Conservation (phyloP, 2,113 vertebrate species). For the Marmota monax region DNA sequence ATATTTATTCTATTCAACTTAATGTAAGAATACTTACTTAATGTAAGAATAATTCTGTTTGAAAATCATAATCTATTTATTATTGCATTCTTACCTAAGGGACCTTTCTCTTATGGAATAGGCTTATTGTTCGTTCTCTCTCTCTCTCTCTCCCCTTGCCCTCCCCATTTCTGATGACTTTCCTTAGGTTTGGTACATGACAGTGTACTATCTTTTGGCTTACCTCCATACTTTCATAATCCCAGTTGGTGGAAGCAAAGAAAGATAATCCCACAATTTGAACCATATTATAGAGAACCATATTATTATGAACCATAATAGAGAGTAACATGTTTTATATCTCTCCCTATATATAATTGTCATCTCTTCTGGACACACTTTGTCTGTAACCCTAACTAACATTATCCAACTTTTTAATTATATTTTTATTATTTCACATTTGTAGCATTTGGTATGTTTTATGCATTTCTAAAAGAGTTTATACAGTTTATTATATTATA, state of each 20-base stretch:
- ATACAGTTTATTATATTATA: too few species aligned
- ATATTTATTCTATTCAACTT: background rate
- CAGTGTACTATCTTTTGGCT: background rate
- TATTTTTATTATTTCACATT: too few species aligned
- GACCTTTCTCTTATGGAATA: background rate
- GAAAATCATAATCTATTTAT: background rate
- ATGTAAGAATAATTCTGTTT: background rate
- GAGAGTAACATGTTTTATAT: background rate
- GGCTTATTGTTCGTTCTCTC: background rate
- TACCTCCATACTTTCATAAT: background rate
- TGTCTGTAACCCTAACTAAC: background rate
- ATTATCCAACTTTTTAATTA: background rate
- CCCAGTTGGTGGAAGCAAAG: background rate
- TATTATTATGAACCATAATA: too few species aligned
- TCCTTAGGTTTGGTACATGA: background rate
- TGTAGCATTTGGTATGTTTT: too few species aligned
- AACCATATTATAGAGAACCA: background rate
- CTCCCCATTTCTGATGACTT: background rate
- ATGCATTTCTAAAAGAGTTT: too few species aligned
- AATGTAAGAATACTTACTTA: background rate
- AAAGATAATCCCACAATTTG: background rate
- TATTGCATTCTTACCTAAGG: background rate
- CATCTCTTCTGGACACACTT: background rate
- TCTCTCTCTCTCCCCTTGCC: too few species aligned
- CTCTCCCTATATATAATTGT: background rate